phyloP scores from a whole-genome alignment of 2,888 invertebrate species.

The Corbicula japonica region DNA sequence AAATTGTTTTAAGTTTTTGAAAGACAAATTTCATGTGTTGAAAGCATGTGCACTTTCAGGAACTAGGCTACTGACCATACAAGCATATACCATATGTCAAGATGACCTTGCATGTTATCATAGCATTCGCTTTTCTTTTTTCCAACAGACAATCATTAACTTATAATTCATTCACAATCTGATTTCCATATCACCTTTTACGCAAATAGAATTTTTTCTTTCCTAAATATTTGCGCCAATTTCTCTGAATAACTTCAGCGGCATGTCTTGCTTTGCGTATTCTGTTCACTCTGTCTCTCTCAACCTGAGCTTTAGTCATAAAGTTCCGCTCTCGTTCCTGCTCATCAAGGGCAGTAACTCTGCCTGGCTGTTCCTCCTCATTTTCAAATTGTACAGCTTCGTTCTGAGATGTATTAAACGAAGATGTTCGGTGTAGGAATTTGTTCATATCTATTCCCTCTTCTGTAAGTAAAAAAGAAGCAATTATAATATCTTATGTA shows the following conservation, averaged over 20 bases:
- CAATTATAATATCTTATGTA: too few species aligned
- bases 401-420: conserved; percentile 39
- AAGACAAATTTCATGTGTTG: too few species aligned
- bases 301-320: conserved; percentile 77
- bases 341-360: conserved; percentile 73
- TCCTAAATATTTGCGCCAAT: conserved; percentile 75
- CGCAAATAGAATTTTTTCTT: conserved; percentile 44
- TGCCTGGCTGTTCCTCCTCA: conserved; percentile 37
- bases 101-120: too few species aligned
- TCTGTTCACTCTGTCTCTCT: conserved; percentile 76
- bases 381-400: conserved; percentile 49
- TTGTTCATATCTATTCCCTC: conserved; percentile 46
- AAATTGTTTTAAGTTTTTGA: too few species aligned
- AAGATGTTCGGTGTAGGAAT: conserved; percentile 22
- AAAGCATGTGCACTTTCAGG: too few species aligned
- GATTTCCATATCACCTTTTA: too few species aligned
- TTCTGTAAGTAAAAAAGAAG: conserved; percentile 1
- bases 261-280: conserved; percentile 79
- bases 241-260: conserved; percentile 81
- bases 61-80: too few species aligned
- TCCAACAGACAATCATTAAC: not conserved
- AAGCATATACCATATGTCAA: too few species aligned
- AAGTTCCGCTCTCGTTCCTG: conserved; percentile 77
- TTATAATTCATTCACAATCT: not conserved
- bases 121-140: too few species aligned